These are phyloP conservation scores for Boleophthalmus pectinirostris DNA, from an alignment of 2,113 vertebrate genomes.

Conservation along the genomic window DNA sequence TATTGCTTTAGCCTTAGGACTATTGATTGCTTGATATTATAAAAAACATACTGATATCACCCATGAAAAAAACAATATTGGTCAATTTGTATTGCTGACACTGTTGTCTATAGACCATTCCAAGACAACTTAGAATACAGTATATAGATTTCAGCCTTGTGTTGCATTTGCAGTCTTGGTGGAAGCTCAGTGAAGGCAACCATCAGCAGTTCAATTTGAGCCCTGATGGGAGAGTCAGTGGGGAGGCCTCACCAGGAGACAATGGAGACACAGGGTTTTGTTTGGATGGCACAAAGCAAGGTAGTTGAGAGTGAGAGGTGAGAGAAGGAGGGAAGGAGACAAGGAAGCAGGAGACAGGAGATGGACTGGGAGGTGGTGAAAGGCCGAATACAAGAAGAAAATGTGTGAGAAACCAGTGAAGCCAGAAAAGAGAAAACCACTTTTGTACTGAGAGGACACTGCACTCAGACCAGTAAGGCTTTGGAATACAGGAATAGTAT, in stretches of 20 bases:
- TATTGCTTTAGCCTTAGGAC: no score
- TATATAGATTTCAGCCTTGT: background rate
- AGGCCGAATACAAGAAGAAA: constrained; percentile 27
- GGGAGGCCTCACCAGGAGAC: constrained; percentile 31
- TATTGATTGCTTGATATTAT: no score
- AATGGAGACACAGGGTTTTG: constrained; percentile 24
- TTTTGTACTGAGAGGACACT: constrained; percentile 29
- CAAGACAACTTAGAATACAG: background rate
- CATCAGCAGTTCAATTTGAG: constrained; percentile 43
- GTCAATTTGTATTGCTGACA: background rate
- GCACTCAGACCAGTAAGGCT: constrained; percentile 35
- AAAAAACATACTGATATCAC: background rate
- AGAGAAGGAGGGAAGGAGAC: constrained; percentile 10
- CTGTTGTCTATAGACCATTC: background rate
- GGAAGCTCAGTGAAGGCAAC: constrained; percentile 25
- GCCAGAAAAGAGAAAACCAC: constrained; percentile 45
- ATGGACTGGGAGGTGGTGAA: constrained; percentile 16
- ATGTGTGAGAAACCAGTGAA: constrained; percentile 46
- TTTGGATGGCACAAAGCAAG: constrained; percentile 34
- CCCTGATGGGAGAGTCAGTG: constrained; percentile 27
- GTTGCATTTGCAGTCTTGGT: constrained; percentile 1
- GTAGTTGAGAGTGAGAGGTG: constrained; percentile 26
- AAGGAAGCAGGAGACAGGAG: background rate
- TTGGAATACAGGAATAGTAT: constrained; percentile 33
- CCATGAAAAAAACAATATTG: background rate